These are phyloP conservation scores for Gephyroberyx darwinii DNA, from an alignment of 2,797 vertebrate genomes.

Conservation along the genomic window DNA sequence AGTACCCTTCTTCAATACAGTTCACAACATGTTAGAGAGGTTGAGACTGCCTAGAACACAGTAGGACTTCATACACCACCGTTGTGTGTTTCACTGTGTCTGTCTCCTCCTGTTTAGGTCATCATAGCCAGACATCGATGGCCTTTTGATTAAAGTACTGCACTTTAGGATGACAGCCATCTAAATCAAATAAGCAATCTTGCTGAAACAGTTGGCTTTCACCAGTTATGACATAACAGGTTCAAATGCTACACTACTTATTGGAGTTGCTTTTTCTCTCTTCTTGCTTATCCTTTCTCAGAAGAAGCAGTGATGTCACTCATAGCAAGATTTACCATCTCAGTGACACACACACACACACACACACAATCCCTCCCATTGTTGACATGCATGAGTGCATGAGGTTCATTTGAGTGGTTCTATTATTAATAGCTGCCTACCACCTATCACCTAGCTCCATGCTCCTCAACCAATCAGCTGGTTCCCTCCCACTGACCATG, in stretches of 20 bases:
- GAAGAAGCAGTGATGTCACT: background rate
- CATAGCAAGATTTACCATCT: background rate
- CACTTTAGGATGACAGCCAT: background rate
- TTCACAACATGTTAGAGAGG: background rate
- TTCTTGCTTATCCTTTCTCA: background rate
- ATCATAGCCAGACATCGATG: background rate
- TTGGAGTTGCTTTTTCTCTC: background rate
- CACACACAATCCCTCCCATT: constrained; percentile 8
- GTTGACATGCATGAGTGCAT: constrained; percentile 26
- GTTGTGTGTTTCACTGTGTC: background rate
- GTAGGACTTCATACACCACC: background rate
- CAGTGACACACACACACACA: background rate
- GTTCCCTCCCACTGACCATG: constrained; percentile 37
- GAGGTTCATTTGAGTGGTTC: constrained; percentile 42
- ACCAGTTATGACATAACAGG: background rate
- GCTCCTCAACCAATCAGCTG: constrained; percentile 54
- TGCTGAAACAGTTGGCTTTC: background rate
- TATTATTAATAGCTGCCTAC: constrained; percentile 60
- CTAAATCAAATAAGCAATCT: background rate
- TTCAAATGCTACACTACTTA: background rate
- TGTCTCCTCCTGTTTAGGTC: background rate
- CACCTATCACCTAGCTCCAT: constrained; percentile 46
- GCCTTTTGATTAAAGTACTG: constrained; percentile 3
- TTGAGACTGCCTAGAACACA: background rate
- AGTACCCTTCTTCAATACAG: background rate